These are phyloP conservation scores for Stichodactyla mertensii DNA, from an alignment of 64 coral and sea anemone species.

Conservation along the genomic window DNA sequence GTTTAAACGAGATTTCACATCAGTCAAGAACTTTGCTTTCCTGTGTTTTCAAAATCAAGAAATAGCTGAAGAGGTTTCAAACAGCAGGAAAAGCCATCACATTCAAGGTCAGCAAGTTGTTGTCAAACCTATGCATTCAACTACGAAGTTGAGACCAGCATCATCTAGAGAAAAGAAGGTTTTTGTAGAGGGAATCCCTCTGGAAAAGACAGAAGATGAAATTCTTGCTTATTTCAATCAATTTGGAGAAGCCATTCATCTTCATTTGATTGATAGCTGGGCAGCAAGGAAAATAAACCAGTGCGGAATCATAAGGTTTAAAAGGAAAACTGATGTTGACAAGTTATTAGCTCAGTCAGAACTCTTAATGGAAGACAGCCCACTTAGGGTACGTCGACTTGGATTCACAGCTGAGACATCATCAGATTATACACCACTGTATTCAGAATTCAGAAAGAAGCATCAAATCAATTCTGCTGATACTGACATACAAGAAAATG, in stretches of 20 bases:
- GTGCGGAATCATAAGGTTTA: conserved; percentile 2
- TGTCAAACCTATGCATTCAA: conserved; percentile 14
- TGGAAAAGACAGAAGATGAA: background rate
- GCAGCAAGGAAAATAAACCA: background rate
- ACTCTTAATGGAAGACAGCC: background rate
- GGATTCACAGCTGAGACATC: background rate
- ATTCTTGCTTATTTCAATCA: background rate
- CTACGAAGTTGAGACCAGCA: background rate
- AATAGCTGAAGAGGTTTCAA: background rate
- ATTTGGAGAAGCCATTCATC: background rate
- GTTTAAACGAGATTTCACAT: background rate
- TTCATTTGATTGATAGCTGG: conserved; percentile 5
- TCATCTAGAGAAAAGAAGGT: conserved; percentile 12
- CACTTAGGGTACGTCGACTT: background rate
- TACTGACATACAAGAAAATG: background rate
- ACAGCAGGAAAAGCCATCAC: background rate
- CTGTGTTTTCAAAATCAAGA: conserved; percentile 9
- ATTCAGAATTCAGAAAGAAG: background rate
- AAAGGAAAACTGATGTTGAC: background rate
- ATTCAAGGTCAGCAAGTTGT: conserved; percentile 7
- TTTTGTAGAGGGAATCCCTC: conserved; percentile 25
- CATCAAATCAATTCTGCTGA: background rate
- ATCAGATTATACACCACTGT: background rate
- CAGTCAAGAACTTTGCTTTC: conserved; percentile 17
- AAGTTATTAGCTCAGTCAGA: background rate